Evolutionary conservation across 2,888 invertebrate species (phyloP), one percentile per base, ranked within the genome.

Genomic region (Eugnorisma glareosa): DNA sequence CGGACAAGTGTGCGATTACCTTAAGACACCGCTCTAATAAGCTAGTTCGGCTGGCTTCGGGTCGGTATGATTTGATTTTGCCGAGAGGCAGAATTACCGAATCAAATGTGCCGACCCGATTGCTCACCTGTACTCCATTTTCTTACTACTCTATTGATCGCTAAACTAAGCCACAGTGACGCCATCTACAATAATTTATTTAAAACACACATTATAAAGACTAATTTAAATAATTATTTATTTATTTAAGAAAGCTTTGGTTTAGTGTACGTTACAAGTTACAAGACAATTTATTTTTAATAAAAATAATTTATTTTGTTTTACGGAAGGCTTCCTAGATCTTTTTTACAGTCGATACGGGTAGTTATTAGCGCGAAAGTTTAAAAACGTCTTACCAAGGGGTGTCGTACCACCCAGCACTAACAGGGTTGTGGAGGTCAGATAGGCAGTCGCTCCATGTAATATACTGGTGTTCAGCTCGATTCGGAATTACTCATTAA

Each of bases 221-320:
- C 63, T 79, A 63, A 67, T 64, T 48, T 74, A 73, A 81, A 75
- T 67, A 57, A 57, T 57, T 63, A 63, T 24, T 35, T 63, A 37
- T 63, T 63, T 48, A 71, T 67, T 79, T 69, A 11, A 68, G 15
- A 77, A 64, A 74, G 63, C 84, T 84, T 84, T 84, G 83, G 83
- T 75, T 77, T 85, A 77, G 45, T 77, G 59, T 73, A 81, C 45
- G 51, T 66, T 81, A 78, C 13, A 57, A 48, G 6, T 80, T 80
- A 84, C 24, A 71, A 64, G 45, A 69, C 11, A 28, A 21, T 70
- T 48, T 28, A 28, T 48, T 31, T 35, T 37, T 57, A 43, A 35
- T 28, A 51, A 31, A 54, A 59, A 43, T 13, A 15, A n/a, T 37
- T 57, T 57, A 4, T 43, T 43, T 40, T n/a, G 1, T 57, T 57